These are phyloP conservation scores for Eudyptes chrysolophus DNA, from an alignment of 2,113 vertebrate genomes.

Conservation along the genomic window DNA sequence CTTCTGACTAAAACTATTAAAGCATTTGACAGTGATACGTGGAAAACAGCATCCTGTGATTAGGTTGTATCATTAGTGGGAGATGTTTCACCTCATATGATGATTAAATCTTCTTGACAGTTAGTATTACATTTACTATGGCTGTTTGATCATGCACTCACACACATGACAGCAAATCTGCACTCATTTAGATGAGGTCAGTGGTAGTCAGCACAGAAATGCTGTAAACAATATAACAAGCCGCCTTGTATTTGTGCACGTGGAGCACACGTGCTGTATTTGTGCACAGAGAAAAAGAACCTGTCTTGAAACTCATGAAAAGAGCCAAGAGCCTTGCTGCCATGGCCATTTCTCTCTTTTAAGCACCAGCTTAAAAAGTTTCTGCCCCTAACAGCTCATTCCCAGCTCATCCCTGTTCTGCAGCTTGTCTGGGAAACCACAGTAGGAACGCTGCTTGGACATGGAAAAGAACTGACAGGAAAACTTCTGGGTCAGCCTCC, in stretches of 20 bases:
- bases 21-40: constrained; percentile 7
- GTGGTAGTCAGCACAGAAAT: neutral
- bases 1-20: neutral
- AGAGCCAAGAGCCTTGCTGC: neutral
- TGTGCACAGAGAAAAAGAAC: neutral
- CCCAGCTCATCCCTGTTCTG: neutral
- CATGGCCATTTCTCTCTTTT: neutral
- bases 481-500: neutral
- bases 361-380: neutral
- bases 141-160: neutral
- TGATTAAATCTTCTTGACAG: neutral
- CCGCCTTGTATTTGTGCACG: neutral
- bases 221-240: neutral
- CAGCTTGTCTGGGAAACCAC: neutral
- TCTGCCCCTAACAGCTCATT: neutral
- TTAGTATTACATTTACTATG: neutral
- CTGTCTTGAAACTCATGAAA: neutral
- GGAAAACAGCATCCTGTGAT: constrained; percentile 1
- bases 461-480: neutral
- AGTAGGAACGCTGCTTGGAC: neutral
- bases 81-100: neutral
- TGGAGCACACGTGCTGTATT: neutral
- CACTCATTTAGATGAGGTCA: neutral
- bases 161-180: neutral
- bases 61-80: neutral